Conservation (phyloP, 2,797 vertebrate species). For the Sparidentex hasta region DNA sequence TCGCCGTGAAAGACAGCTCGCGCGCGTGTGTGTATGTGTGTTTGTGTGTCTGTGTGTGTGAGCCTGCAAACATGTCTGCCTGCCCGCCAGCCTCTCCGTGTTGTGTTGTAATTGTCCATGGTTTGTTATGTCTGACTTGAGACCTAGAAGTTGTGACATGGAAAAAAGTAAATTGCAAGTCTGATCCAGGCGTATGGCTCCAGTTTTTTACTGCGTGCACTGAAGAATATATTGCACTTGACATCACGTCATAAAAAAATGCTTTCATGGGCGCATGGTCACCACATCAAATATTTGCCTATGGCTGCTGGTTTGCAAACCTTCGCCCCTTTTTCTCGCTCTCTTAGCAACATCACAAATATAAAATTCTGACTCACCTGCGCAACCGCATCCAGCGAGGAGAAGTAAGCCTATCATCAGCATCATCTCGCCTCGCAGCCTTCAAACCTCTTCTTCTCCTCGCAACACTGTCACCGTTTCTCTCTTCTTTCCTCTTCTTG, state of each 20-base stretch:
- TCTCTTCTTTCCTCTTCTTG: constrained; percentile 5
- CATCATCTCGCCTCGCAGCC: constrained; percentile 31
- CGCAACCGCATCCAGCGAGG: constrained; percentile 31
- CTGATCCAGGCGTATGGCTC: constrained; percentile 25
- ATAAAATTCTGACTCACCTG: constrained; percentile 66
- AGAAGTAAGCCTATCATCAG: constrained; percentile 34
- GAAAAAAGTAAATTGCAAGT: constrained; percentile 54
- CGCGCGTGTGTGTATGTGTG: background rate
- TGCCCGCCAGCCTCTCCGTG: constrained; percentile 10
- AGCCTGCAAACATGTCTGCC: background rate
- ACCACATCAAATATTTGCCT: constrained; percentile 60
- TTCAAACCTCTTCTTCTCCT: constrained; percentile 1
- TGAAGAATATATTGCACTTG: constrained; percentile 57
- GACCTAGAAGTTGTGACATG: constrained; percentile 50
- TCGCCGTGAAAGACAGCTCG: background rate
- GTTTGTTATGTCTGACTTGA: constrained; percentile 63
- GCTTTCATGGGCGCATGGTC: constrained; percentile 51
- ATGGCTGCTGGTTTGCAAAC: constrained; percentile 13
- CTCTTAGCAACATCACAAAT: constrained; percentile 42
- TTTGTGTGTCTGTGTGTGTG: background rate
- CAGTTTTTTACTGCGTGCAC: constrained; percentile 44
- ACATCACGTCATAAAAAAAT: constrained; percentile 49
- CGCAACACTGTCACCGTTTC: background rate
- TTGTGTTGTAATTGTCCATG: constrained; percentile 38
- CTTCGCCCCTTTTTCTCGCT: constrained; percentile 9